Evolutionary conservation across 2,888 invertebrate species (phyloP).

Genomic region (Galeopsomyia nigrocyanea): DNA sequence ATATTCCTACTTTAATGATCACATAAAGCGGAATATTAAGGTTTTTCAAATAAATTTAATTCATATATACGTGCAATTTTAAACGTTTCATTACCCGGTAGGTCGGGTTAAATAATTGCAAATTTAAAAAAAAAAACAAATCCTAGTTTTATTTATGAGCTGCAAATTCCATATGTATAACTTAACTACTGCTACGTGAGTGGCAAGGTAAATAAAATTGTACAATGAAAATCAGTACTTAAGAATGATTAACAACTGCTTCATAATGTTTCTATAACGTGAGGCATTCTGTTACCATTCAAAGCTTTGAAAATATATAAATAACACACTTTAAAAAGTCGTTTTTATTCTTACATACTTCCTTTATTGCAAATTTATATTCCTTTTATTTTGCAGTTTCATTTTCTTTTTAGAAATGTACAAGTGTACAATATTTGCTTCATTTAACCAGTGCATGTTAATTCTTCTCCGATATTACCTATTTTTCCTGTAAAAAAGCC

Average conservation of each 20-base stretch:
- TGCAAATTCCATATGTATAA: constrained; percentile 25
- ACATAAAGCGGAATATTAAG: constrained; percentile 25
- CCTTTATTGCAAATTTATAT: not conserved
- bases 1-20: constrained; percentile 12
- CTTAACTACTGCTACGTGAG: constrained; percentile 17
- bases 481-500: constrained; percentile 70
- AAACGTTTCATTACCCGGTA: no score
- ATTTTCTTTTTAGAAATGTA: not conserved
- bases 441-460: no score
- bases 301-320: constrained; percentile 41
- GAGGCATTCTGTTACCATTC: constrained; percentile 35
- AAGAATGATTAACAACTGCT: constrained; percentile 25
- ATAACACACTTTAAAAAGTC: constrained; percentile 21
- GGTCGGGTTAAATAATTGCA: constrained; percentile 14
- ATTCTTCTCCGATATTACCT: constrained; percentile 39
- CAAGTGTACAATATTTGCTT: no score
- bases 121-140: constrained; percentile 10
- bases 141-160: constrained; percentile 12
- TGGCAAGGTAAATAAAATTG: constrained; percentile 4
- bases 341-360: constrained; percentile 1
- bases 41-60: not conserved
- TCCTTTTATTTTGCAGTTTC: constrained; percentile 6
- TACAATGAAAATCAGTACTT: constrained; percentile 33
- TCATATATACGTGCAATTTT: no score
- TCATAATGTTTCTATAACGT: constrained; percentile 5